Conservation (phyloP, 2,888 invertebrate species). For the Drosophila sordidapex region DNA sequence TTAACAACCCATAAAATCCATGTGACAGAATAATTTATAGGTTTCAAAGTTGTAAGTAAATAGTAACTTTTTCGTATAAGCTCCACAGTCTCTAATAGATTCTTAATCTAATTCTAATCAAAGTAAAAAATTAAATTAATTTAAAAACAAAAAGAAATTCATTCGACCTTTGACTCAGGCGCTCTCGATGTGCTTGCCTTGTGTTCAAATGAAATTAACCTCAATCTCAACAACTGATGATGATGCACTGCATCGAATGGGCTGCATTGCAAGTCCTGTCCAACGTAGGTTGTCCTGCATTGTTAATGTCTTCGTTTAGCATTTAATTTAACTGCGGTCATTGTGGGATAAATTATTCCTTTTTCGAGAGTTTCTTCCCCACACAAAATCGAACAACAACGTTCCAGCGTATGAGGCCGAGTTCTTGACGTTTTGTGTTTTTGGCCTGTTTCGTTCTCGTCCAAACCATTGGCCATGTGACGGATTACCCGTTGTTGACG, state of each 20-base stretch:
- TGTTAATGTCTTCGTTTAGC: conserved; percentile 81
- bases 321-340: conserved; percentile 81
- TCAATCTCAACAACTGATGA: conserved; percentile 22
- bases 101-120: neutral
- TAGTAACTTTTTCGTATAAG: neutral
- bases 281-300: conserved; percentile 53
- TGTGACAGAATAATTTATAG: neutral
- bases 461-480: conserved; percentile 49
- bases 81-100: neutral
- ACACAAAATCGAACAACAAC: conserved; percentile 9
- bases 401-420: conserved; percentile 22
- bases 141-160: neutral
- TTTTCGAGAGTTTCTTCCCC: conserved; percentile 56
- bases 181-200: neutral
- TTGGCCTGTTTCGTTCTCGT: conserved; percentile 9
- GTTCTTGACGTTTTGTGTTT: conserved; percentile 8
- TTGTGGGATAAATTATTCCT: conserved; percentile 61
- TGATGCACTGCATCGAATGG: conserved; percentile 27
- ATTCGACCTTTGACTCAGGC: neutral
- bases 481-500: conserved; percentile 46
- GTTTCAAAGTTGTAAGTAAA: neutral
- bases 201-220: conserved; percentile 33
- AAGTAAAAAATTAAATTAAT: neutral
- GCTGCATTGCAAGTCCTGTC: conserved; percentile 21
- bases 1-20: too few relatives aligned